These are phyloP conservation scores for Serinus canaria DNA, from an alignment of 2,113 vertebrate genomes.

Conservation along the genomic window DNA sequence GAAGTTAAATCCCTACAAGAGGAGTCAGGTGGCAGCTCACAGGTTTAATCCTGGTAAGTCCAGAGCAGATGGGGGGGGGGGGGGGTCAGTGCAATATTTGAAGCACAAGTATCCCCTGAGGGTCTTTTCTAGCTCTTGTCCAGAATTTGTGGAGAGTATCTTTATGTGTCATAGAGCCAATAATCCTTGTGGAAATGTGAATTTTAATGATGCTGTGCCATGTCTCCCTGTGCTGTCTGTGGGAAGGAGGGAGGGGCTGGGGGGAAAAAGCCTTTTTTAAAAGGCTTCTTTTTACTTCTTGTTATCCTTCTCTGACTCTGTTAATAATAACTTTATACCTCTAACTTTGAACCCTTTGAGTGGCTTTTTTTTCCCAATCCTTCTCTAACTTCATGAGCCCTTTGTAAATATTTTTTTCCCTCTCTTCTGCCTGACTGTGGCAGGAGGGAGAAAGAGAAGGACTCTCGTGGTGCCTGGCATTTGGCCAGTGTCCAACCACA, in stretches of 20 bases:
- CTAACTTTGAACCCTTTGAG: neutral
- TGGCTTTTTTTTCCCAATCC: neutral
- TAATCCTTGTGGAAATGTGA: neutral
- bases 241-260: neutral
- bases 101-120: neutral
- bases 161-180: neutral
- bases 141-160: neutral
- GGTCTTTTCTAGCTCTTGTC: neutral
- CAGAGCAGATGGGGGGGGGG: neutral
- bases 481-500: neutral
- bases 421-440: neutral
- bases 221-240: neutral
- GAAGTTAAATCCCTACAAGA: neutral
- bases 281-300: neutral
- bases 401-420: neutral
- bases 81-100: neutral
- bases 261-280: neutral
- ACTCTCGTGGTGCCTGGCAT: neutral
- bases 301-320: neutral
- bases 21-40: neutral
- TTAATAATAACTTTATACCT: neutral
- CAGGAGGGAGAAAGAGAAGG: neutral
- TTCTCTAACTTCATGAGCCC: neutral
- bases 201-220: neutral
- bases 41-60: neutral